Percentiles rank a stretch among this genome's conserved stretches.
Conservation (phyloP, 2,113 vertebrate genomes). For the Forbesichthys agassizii region DNA sequence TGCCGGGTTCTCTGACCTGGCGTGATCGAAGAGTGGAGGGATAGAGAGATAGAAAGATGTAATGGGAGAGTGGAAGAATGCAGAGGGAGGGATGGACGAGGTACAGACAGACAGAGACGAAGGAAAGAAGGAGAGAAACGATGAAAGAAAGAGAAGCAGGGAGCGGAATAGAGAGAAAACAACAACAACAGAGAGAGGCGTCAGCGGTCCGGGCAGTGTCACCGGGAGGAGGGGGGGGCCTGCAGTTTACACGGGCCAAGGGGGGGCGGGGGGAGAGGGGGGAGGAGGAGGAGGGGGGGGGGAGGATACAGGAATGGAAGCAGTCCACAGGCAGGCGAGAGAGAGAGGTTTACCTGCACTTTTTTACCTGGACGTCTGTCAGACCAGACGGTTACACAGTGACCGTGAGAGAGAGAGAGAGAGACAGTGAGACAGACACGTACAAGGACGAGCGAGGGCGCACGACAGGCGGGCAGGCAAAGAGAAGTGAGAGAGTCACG, state of each 20-base stretch:
- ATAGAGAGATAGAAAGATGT: conserved; percentile 3
- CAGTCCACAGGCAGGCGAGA: conserved; percentile 81
- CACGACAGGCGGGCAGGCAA: conserved; percentile 76
- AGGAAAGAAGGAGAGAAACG: conserved; percentile 3
- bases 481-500: conserved; percentile 68
- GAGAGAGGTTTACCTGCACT: conserved; percentile 81
- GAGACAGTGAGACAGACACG: conserved; percentile 83
- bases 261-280: background rate
- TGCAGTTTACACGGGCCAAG: background rate
- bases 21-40: conserved; percentile 1
- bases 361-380: conserved; percentile 84
- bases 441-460: conserved; percentile 73
- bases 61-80: background rate
- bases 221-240: background rate
- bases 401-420: conserved; percentile 81
- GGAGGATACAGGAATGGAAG: conserved; percentile 71
- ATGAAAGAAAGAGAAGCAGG: conserved; percentile 5
- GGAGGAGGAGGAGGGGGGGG: conserved; percentile 52
- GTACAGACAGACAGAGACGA: background rate
- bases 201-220: background rate
- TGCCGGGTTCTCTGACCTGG: conserved; percentile 92
- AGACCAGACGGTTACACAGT: conserved; percentile 81
- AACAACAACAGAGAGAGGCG: conserved; percentile 2
- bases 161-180: conserved; percentile 4
- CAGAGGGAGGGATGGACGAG: conserved; percentile 1